Base-by-base conservation (phyloP, 2,113 vertebrate genomes). In the Callospermophilus lateralis region DNA sequence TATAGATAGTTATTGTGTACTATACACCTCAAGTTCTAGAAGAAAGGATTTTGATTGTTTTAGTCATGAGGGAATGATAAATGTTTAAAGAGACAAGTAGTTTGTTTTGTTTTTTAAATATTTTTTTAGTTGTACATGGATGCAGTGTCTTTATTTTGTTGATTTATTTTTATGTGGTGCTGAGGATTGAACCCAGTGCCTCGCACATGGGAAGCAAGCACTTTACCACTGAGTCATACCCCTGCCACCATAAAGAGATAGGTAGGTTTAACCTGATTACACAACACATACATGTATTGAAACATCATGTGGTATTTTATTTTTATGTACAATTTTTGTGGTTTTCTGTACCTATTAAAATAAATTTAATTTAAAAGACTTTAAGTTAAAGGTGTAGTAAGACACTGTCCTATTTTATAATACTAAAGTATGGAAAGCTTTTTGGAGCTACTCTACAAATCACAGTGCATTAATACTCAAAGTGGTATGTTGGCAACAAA, bases 391-490 rank as follows among this genome's bases (percentile, higher is more conserved):
- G 37, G 37, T 90, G 7, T 8, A 88, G 39, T 48, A 67, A 51
- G 68, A 9, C 20, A 39, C 28, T 89, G 13, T 81, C 89, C 42
- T 95, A n/a, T 74, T 96, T 88, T 77, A 48, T 30, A 94, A 15
- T 95, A 45, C 53, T 89, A 34, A 94, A 88, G n/a, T 74, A 19
- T 90, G 9, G 48, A 22, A 90, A 76, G 28, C 0, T 30, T 92
- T 96, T 81, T 2, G 4, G 73, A 42, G 26, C 48, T 89, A 30
- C 39, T 89, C 74, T 89, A 37, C 20, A 34, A 95, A 67, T 92
- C 89, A 93, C 37, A 93, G 53, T 73, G 45, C 28, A 91, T 85
- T 88, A 93, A 80, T 90, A 94, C 94, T 95, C 53, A 61, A 94
- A 87, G 70, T 88, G 93, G 37, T 45, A 7, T 72, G 67, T 63